Percentiles rank a stretch among this genome's conserved stretches.
Evolutionary conservation across 2,113 vertebrate genomes (phyloP).

Genomic region (Poeciliopsis retropinna): DNA sequence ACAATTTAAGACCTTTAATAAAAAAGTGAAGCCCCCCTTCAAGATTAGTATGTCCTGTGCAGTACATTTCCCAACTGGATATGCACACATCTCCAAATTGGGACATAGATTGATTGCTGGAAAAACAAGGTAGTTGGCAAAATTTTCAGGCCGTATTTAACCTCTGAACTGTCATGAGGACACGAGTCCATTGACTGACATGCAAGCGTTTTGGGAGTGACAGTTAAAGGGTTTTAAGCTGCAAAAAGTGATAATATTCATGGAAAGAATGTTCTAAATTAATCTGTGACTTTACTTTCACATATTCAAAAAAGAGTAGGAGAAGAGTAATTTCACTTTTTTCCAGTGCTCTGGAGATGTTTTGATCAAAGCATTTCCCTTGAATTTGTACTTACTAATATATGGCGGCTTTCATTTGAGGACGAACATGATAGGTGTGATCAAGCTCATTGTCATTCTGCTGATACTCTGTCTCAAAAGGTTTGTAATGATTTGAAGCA

Average conservation of each 20-base stretch:
- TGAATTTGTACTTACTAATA: slow-evolving; percentile 15
- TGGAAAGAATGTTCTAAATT: background rate
- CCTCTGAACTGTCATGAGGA: too few species aligned
- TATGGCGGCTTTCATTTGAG: slow-evolving; percentile 13
- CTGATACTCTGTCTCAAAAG: slow-evolving; percentile 22
- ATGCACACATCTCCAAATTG: background rate
- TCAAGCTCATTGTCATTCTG: slow-evolving; percentile 14
- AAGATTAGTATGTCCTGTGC: background rate
- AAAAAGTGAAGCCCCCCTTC: background rate
- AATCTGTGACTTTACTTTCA: background rate
- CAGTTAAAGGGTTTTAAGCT: background rate
- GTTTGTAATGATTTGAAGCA: slow-evolving; percentile 12
- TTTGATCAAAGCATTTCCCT: slow-evolving; percentile 21
- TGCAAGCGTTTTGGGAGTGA: too few species aligned
- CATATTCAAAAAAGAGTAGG: background rate
- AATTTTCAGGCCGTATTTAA: background rate
- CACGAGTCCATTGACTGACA: too few species aligned
- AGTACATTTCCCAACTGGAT: background rate
- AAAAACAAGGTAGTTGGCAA: background rate
- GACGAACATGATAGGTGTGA: slow-evolving; percentile 22
- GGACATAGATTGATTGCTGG: background rate
- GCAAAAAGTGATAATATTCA: background rate
- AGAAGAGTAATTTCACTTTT: background rate
- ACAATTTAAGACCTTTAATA: background rate
- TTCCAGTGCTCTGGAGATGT: slow-evolving; percentile 9